Base-by-base conservation (phyloP, 2,113 vertebrate genomes). In the Ibidorhyncha struthersii region DNA sequence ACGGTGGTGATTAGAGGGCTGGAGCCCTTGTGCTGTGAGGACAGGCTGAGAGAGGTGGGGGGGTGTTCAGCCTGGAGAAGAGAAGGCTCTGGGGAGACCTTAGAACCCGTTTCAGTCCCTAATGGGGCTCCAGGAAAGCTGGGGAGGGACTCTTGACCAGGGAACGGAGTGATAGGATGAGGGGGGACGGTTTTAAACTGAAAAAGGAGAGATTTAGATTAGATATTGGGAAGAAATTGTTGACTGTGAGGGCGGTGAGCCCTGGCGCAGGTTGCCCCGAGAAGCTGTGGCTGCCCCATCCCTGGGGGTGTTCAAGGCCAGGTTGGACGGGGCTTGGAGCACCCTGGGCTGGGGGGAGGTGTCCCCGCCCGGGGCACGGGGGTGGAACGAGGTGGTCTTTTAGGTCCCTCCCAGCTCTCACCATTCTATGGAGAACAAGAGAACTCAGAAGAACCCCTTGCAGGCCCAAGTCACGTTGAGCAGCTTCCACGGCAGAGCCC, bases 381-480 rank as follows among this genome's bases (percentile, higher is more conserved):
- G 36, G 23, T 38, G 61, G 25, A 3, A 62, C 36, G 12, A 3
- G 10, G 1, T 62, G 36, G 7, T 17, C 10, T 40, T 63, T 63
- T 18, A 27, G 25, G 23, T 38, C 9, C n/a, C n/a, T 38, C 38
- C 59, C 36, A 27, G 40, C 16, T 8, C 36, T 3, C 18, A 62
- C 36, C 25, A 19, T 63, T 63, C 38, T 12, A 7, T 40, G n/a
- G n/a, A n/a, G n/a, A n/a, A n/a, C n/a, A n/a, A n/a, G n/a, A n/a
- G n/a, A n/a, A n/a, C 61, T 8, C 0, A 0, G 40, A 36, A 21
- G 53, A 7, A 71, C 8, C 36, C 1, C 21, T 1, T 0, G 12
- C 12, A 1, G 3, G 45, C 29, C 4, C 7, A 25, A 25, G 1
- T 17, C 87, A 8, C 4, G 3, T 1, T 1, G 56, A 15, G 7